These are phyloP conservation scores for Lochmaea capreae DNA, from an alignment of 2,888 invertebrate species.

Conservation along the genomic window DNA sequence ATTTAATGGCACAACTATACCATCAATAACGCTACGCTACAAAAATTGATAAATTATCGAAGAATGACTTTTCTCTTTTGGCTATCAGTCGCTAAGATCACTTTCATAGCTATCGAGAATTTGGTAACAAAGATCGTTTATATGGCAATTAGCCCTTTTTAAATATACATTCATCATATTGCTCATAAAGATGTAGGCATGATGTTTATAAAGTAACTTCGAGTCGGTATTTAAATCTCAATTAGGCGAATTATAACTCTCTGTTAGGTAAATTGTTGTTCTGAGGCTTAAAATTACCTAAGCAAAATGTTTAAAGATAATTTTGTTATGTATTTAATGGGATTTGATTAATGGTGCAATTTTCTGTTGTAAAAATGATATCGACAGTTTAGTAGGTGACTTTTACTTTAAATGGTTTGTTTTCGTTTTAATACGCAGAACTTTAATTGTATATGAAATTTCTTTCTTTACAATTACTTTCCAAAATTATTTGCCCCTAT, in stretches of 20 bases:
- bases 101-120: slow-evolving; percentile 45
- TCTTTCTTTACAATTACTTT: too few relatives aligned
- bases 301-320: too few relatives aligned
- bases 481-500: too few relatives aligned
- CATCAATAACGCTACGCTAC: not conserved
- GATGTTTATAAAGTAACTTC: slow-evolving; percentile 32
- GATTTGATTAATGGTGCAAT: not conserved
- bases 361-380: not conserved
- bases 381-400: not conserved
- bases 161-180: slow-evolving; percentile 57
- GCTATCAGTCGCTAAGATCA: slow-evolving; percentile 37
- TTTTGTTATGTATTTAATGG: not conserved
- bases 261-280: not conserved
- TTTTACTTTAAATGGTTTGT: not conserved
- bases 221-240: slow-evolving; percentile 50
- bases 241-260: slow-evolving; percentile 36
- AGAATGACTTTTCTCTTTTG: slow-evolving; percentile 52
- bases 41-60: slow-evolving; percentile 50
- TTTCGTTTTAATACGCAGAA: not conserved
- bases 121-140: slow-evolving; percentile 50
- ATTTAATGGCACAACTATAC: not conserved
- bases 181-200: slow-evolving; percentile 39
- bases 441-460: too few relatives aligned
- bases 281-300: not conserved
- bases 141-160: slow-evolving; percentile 55